Conservation (phyloP, 2,888 invertebrate species). For the Apamea crenata region DNA sequence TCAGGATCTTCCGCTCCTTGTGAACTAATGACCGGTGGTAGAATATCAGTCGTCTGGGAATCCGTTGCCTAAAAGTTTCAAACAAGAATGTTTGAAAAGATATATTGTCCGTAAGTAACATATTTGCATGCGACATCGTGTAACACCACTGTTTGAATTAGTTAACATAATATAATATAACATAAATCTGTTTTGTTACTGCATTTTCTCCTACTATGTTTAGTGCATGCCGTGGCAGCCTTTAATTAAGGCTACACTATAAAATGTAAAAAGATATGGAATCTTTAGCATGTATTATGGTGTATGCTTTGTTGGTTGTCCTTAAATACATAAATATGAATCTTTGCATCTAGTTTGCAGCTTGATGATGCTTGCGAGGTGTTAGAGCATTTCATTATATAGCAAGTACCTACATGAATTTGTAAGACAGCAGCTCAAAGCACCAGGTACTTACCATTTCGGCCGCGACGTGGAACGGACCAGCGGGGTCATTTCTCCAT, state of each 20-base stretch:
- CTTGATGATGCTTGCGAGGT: not conserved
- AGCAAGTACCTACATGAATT: not conserved
- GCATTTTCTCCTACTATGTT: no score
- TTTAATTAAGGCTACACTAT: no score
- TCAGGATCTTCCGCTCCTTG: conserved; percentile 97
- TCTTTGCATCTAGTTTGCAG: conserved; percentile 19
- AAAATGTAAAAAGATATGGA: no score
- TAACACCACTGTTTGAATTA: conserved; percentile 12
- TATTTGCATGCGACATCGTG: conserved; percentile 1
- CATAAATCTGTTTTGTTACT: no score
- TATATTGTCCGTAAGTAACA: not conserved
- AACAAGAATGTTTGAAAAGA: conserved; percentile 22
- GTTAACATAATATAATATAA: conserved; percentile 7
- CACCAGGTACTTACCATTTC: conserved; percentile 93
- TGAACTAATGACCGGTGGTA: conserved; percentile 97
- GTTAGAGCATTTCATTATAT: not conserved
- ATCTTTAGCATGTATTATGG: no score
- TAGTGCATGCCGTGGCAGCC: no score
- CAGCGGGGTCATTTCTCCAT: conserved; percentile 97
- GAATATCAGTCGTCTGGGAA: conserved; percentile 95
- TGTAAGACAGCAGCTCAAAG: not conserved
- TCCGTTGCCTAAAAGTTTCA: conserved; percentile 91
- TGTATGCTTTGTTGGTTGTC: no score
- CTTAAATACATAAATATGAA: not conserved
- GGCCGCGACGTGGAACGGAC: conserved; percentile 97